phyloP scores from a whole-genome alignment of 2,113 vertebrate genomes.

The Takifugu flavidus region DNA sequence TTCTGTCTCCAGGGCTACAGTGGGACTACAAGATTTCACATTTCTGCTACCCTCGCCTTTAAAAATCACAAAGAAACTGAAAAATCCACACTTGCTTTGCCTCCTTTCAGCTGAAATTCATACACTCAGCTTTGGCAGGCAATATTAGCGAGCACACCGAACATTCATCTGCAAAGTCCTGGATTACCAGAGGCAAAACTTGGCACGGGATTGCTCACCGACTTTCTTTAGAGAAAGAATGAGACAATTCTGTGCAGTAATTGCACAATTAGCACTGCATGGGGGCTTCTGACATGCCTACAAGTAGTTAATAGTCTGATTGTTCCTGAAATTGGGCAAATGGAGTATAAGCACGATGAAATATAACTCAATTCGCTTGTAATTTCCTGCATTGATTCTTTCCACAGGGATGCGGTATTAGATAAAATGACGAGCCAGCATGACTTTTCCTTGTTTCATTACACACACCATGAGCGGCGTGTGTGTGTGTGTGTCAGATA shows the following conservation, averaged over 20 bases:
- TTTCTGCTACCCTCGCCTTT: constrained; percentile 38
- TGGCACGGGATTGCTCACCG: constrained; percentile 21
- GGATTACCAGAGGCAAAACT: constrained; percentile 21
- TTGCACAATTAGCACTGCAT: constrained; percentile 57
- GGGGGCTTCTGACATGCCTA: constrained; percentile 39
- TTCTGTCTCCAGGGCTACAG: constrained; percentile 76
- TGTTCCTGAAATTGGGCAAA: constrained; percentile 59
- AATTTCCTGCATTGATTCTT: constrained; percentile 54
- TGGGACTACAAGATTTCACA: constrained; percentile 59
- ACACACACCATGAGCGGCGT: constrained; percentile 9
- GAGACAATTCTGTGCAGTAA: constrained; percentile 29
- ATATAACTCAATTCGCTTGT: constrained; percentile 50
- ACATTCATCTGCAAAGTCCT: constrained; percentile 25
- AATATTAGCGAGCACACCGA: constrained; percentile 23
- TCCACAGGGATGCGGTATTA: constrained; percentile 27
- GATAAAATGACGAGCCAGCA: constrained; percentile 41
- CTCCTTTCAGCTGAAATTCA: constrained; percentile 44
- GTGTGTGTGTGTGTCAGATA: not conserved
- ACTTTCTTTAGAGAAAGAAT: constrained; percentile 21
- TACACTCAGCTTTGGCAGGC: constrained; percentile 29
- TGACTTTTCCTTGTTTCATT: constrained; percentile 28
- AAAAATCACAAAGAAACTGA: constrained; percentile 43
- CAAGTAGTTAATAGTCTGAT: constrained; percentile 46
- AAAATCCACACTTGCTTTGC: constrained; percentile 13
- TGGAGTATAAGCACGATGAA: constrained; percentile 44